These are phyloP conservation scores for Chrysotoxum bicinctum DNA, from an alignment of 2,888 invertebrate species.

Conservation along the genomic window DNA sequence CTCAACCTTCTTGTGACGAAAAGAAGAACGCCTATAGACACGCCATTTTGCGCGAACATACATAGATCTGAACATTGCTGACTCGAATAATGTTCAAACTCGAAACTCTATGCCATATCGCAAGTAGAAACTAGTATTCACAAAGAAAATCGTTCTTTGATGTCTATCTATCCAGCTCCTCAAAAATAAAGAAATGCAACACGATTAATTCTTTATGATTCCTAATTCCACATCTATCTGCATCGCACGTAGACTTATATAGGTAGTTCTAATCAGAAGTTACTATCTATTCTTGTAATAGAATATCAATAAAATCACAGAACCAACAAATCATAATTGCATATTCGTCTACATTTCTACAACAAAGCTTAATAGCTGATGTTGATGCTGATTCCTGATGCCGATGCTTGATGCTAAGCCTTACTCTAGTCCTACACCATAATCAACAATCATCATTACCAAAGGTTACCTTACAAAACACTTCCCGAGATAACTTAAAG, in stretches of 20 bases:
- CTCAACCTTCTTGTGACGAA: too few species aligned
- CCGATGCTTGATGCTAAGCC: background rate
- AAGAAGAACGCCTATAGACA: too few species aligned
- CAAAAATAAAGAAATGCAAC: background rate
- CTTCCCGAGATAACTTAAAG: slow-evolving; percentile 37
- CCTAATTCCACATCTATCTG: too few species aligned
- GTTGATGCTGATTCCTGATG: background rate
- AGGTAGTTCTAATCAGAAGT: background rate
- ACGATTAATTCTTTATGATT: background rate
- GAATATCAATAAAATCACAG: slow-evolving; percentile 2
- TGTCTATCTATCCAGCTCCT: background rate
- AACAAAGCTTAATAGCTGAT: background rate
- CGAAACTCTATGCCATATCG: too few species aligned
- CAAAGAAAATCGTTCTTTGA: too few species aligned
- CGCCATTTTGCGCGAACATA: too few species aligned
- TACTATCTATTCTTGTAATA: background rate
- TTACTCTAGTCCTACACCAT: background rate
- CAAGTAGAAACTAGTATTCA: too few species aligned
- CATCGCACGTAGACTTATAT: background rate
- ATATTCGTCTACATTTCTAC: background rate
- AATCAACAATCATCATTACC: slow-evolving; percentile 35
- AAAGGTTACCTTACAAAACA: slow-evolving; percentile 25
- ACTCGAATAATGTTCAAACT: too few species aligned
- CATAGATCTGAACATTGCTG: too few species aligned
- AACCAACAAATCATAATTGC: slow-evolving; percentile 25